These are phyloP conservation scores for Thermophis baileyi DNA, from an alignment of 2,113 vertebrate genomes.

Conservation along the genomic window DNA sequence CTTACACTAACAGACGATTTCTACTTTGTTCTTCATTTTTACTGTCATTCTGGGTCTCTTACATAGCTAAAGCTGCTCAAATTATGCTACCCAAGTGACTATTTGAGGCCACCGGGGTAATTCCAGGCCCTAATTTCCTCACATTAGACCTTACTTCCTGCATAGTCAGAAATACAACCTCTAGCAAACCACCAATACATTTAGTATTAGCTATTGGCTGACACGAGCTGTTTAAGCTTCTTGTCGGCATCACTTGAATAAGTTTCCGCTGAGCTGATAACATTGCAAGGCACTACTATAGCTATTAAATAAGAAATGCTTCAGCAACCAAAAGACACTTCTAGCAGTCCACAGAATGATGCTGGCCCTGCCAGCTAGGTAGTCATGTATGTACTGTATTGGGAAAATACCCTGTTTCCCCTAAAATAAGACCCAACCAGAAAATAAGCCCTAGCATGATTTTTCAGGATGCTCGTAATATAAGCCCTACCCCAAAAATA, in stretches of 20 bases:
- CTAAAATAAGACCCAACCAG: too few species aligned
- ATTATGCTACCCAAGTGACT: constrained; percentile 56
- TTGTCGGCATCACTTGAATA: constrained; percentile 71
- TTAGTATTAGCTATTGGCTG: constrained; percentile 67
- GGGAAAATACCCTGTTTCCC: constrained; percentile 43
- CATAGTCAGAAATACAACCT: constrained; percentile 47
- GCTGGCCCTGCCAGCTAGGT: constrained; percentile 64
- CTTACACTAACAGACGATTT: constrained; percentile 53
- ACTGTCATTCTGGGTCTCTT: constrained; percentile 47
- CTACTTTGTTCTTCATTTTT: constrained; percentile 54
- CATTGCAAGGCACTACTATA: constrained; percentile 49
- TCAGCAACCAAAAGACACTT: constrained; percentile 52
- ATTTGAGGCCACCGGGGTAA: constrained; percentile 55
- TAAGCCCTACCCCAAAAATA: too few species aligned
- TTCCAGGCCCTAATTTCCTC: constrained; percentile 53
- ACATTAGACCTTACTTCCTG: constrained; percentile 44
- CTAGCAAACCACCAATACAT: constrained; percentile 38
- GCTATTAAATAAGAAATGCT: constrained; percentile 65
- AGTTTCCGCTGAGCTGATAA: constrained; percentile 68
- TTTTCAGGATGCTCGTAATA: too few species aligned
- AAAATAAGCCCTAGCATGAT: too few species aligned
- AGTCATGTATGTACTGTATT: constrained; percentile 64
- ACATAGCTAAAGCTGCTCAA: constrained; percentile 33
- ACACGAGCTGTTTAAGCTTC: constrained; percentile 65
- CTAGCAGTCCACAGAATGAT: constrained; percentile 67